phyloP scores from a whole-genome alignment of 2,113 vertebrate species.

The Ginglymostoma cirratum region DNA sequence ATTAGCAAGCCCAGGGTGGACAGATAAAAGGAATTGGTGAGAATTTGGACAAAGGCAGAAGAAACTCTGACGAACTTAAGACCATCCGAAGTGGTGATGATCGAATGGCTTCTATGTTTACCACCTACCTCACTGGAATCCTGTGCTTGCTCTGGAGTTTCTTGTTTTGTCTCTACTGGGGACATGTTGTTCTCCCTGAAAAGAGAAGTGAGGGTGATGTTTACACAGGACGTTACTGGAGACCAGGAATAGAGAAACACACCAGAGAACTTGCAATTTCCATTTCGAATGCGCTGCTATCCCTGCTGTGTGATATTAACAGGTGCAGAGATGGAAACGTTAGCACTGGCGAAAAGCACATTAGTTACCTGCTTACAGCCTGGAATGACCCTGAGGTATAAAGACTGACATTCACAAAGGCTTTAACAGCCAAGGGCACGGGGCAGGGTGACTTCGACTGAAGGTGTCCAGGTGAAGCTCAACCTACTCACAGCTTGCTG shows the following conservation, averaged over 20 bases:
- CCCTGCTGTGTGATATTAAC: neutral
- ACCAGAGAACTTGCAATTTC: neutral
- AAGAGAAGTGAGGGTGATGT: neutral
- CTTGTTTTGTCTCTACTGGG: neutral
- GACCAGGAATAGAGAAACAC: neutral
- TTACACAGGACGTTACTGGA: neutral
- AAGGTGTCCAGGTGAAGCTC: neutral
- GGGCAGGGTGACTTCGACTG: no score
- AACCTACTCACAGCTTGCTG: neutral
- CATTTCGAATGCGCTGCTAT: neutral
- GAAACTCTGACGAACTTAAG: neutral
- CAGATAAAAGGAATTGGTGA: neutral
- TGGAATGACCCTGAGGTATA: neutral
- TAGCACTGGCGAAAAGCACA: neutral
- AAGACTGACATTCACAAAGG: neutral
- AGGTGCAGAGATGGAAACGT: neutral
- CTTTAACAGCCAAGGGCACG: neutral
- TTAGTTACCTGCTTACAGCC: neutral
- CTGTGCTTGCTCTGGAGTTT: neutral
- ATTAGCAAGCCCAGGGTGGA: neutral
- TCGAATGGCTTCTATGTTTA: neutral
- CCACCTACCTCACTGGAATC: slow-evolving; percentile 8
- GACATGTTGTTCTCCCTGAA: neutral
- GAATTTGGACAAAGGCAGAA: neutral
- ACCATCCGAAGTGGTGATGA: neutral